Conservation (phyloP, 2,888 invertebrate species). For the Mesorhabditis belari region DNA sequence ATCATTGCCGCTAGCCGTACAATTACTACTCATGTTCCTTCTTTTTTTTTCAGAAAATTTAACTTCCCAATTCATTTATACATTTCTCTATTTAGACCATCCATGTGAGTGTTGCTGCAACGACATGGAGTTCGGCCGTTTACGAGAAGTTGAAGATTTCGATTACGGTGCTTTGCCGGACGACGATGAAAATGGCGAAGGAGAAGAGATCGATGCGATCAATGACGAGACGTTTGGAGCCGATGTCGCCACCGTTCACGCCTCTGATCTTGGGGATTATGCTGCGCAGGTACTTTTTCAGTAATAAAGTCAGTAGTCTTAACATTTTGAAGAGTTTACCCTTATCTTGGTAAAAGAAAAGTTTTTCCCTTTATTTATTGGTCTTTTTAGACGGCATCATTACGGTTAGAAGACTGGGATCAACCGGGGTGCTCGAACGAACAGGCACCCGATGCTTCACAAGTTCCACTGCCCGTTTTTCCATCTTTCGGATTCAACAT, state of each 20-base stretch:
- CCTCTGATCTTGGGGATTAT: conserved; percentile 35
- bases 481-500: too few relatives aligned
- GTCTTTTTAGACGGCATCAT: conserved; percentile 29
- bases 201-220: conserved; percentile 36
- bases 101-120: too few relatives aligned
- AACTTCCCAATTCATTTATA: too few relatives aligned
- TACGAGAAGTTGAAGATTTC: too few relatives aligned
- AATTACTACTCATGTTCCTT: too few relatives aligned
- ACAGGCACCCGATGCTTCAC: conserved; percentile 31
- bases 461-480: conserved; percentile 32
- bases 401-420: conserved; percentile 37
- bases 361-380: not conserved
- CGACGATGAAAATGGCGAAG: conserved; percentile 15
- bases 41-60: too few relatives aligned
- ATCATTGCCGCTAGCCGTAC: too few relatives aligned
- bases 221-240: conserved; percentile 52
- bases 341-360: not conserved
- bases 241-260: conserved; percentile 13
- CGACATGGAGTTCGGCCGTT: too few relatives aligned
- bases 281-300: conserved; percentile 24
- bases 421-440: conserved; percentile 15
- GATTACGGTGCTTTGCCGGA: too few relatives aligned
- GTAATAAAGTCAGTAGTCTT: not conserved
- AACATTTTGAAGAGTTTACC: not conserved
- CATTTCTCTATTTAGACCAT: too few relatives aligned